Conservation (phyloP, 2,888 invertebrate species). For the Athetis lepigone region DNA sequence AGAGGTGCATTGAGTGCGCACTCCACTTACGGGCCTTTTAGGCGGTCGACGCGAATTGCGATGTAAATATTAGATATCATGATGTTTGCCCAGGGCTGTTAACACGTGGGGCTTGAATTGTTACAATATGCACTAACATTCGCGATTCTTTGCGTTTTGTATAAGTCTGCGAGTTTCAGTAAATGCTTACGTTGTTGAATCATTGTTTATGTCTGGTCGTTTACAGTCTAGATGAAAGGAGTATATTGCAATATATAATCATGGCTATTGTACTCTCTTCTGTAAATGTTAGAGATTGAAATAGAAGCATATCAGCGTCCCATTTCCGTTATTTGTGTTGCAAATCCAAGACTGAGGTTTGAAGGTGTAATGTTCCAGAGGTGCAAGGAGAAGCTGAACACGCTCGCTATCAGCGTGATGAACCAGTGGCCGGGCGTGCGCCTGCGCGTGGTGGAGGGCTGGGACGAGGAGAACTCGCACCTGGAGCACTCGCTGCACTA, state of each 20-base stretch:
- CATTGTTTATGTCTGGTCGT: slow-evolving; percentile 65
- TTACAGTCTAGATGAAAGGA: slow-evolving; percentile 45
- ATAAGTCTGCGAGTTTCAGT: slow-evolving; percentile 43
- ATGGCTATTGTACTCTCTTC: slow-evolving; percentile 10
- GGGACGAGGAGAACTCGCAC: slow-evolving; percentile 97
- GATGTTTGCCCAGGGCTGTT: slow-evolving; percentile 55
- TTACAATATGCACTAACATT: slow-evolving; percentile 53
- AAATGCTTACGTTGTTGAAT: slow-evolving; percentile 57
- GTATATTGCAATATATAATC: slow-evolving; percentile 19
- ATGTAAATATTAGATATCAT: slow-evolving; percentile 72
- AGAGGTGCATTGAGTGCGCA: slow-evolving; percentile 58
- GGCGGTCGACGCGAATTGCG: slow-evolving; percentile 68
- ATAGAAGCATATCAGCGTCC: neutral
- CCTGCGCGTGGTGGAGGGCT: slow-evolving; percentile 98
- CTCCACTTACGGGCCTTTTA: slow-evolving; percentile 69
- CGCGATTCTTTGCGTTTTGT: slow-evolving; percentile 46
- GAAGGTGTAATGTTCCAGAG: slow-evolving; percentile 92
- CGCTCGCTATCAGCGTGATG: slow-evolving; percentile 98
- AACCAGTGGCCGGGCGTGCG: slow-evolving; percentile 99
- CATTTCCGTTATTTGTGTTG: slow-evolving; percentile 6
- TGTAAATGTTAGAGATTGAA: slow-evolving; percentile 31
- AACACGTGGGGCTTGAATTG: slow-evolving; percentile 49
- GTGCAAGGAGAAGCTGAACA: slow-evolving; percentile 98
- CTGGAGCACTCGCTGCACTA: slow-evolving; percentile 97
- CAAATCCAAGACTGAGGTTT: slow-evolving; percentile 15